A percentile compares a stretch with the other conserved stretches of the same genome.
phyloP scores from a whole-genome alignment of 2,113 vertebrate species.

The Fukomys damarensis region DNA sequence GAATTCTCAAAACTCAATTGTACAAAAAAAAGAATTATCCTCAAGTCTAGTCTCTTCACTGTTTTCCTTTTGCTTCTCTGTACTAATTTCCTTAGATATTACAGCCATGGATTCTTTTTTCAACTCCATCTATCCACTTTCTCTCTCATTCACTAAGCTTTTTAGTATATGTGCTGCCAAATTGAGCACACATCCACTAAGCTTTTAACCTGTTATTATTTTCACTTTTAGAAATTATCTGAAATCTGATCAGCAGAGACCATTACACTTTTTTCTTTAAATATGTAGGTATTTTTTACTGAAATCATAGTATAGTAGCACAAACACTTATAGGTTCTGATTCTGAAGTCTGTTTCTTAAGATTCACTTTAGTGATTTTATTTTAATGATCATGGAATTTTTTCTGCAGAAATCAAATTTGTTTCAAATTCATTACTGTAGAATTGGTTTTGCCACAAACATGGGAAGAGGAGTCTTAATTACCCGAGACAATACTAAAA shows the following conservation, averaged over 20 bases:
- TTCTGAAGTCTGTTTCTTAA: slow-evolving; percentile 12
- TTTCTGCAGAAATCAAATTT: background rate
- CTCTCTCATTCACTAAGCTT: background rate
- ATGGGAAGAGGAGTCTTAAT: background rate
- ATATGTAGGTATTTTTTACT: background rate
- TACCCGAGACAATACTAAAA: background rate
- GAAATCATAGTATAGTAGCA: background rate
- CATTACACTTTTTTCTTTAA: background rate
- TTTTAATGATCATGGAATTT: background rate
- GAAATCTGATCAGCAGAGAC: slow-evolving; percentile 20
- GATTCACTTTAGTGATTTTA: background rate
- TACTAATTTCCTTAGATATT: background rate
- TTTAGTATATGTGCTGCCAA: background rate
- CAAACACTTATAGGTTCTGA: background rate
- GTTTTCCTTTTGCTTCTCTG: background rate
- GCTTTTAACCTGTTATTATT: background rate
- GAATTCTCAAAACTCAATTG: background rate
- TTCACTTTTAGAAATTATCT: slow-evolving; percentile 41
- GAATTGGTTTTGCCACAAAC: background rate
- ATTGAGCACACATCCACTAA: background rate
- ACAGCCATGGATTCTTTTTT: background rate
- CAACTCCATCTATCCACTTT: background rate
- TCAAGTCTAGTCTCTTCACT: background rate
- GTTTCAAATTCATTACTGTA: slow-evolving; percentile 28
- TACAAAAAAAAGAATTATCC: background rate